Evolutionary conservation across 1,140 invertebrate genomes (phyloP).

Genomic region (Dinoponera quadriceps): DNA sequence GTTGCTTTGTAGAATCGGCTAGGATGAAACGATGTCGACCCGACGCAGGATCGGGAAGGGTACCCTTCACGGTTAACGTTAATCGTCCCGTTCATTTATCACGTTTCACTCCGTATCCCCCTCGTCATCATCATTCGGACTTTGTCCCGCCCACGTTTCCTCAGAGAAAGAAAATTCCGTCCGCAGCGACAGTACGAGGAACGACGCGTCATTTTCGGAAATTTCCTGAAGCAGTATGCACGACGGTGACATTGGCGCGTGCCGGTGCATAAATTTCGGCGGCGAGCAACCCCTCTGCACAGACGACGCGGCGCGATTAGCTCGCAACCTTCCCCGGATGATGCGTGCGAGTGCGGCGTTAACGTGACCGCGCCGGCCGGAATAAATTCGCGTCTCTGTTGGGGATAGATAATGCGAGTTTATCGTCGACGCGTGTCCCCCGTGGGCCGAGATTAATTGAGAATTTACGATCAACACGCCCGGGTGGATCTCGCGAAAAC

Average conservation of each 20-base stretch:
- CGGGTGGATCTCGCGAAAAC: background rate
- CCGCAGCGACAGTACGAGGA: conserved; percentile 6
- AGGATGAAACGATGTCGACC: too few species aligned
- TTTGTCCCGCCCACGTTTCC: too few species aligned
- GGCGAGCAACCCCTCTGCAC: conserved; percentile 42
- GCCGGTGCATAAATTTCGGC: conserved; percentile 67
- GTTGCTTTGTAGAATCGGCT: too few species aligned
- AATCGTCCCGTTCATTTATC: too few species aligned
- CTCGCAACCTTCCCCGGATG: background rate
- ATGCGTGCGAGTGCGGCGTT: conserved; percentile 20
- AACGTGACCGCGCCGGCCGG: conserved; percentile 27
- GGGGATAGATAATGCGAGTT: conserved; percentile 64
- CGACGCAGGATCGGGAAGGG: too few species aligned
- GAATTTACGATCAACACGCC: conserved; percentile 60
- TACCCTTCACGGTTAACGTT: too few species aligned
- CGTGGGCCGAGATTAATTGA: conserved; percentile 63
- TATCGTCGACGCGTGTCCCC: conserved; percentile 56
- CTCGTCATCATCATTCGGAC: too few species aligned
- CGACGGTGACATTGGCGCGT: conserved; percentile 64
- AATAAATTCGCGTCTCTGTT: conserved; percentile 67
- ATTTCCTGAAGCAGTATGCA: conserved; percentile 72
- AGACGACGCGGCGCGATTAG: background rate
- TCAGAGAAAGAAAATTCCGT: background rate
- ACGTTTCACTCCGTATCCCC: too few species aligned
- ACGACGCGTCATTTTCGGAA: conserved; percentile 68